Evolutionary conservation across 2,888 invertebrate genomes (phyloP).

Genomic region (Sarcophaga subvicina): DNA sequence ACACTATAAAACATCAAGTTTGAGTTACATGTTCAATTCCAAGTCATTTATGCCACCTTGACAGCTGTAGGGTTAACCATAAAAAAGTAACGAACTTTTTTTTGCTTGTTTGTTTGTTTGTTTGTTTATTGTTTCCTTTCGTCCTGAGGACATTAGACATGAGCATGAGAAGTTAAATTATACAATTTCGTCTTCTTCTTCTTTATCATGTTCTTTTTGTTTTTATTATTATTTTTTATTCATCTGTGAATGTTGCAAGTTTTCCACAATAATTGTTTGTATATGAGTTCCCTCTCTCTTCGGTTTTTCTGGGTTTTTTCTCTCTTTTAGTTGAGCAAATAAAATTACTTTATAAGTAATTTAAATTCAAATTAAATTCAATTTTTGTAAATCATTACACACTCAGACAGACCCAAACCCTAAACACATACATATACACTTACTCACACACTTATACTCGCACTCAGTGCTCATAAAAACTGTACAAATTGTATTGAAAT

Average conservation of each 20-base stretch:
- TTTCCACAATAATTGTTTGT: background rate
- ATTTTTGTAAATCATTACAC: slow-evolving; percentile 72
- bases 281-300: background rate
- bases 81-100: background rate
- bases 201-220: background rate
- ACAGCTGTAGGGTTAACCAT: background rate
- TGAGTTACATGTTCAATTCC: background rate
- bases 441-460: no score
- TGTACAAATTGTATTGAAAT: background rate
- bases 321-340: slow-evolving; percentile 20
- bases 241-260: background rate
- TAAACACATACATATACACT: background rate
- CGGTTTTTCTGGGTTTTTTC: no score
- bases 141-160: slow-evolving; percentile 18
- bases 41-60: background rate
- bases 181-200: background rate
- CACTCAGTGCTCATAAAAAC: background rate
- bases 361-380: slow-evolving; percentile 80
- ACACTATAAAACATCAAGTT: no score
- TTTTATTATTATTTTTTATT: slow-evolving; percentile 19
- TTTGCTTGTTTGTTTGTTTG: background rate
- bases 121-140: slow-evolving; percentile 32
- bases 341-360: slow-evolving; percentile 69
- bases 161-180: slow-evolving; percentile 31
- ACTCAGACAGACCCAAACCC: slow-evolving; percentile 18